Percentiles rank a stretch among this genome's conserved stretches.
Conservation (phyloP, 2,888 invertebrate species). For the Lomographa bimaculata region DNA sequence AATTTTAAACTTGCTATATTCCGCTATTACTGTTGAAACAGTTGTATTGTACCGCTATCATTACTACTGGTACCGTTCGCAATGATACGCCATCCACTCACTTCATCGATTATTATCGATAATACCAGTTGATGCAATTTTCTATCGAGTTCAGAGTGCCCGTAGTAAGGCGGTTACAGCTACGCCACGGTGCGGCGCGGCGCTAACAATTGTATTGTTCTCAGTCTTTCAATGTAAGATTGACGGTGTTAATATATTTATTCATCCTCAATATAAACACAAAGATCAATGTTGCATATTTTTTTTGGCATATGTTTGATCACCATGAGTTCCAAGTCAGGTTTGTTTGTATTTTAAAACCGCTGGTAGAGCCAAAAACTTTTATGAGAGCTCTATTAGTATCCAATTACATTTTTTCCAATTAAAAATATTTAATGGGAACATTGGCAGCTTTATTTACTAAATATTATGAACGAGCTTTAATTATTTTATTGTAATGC, state of each 20-base stretch:
- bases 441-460: no score
- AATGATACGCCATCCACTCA: slow-evolving; percentile 53
- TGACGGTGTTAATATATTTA: background rate
- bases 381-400: no score
- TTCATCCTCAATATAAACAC: no score
- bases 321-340: no score
- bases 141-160: slow-evolving; percentile 38
- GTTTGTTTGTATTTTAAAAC: no score
- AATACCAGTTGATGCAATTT: slow-evolving; percentile 53
- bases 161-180: slow-evolving; percentile 25
- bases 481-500: no score
- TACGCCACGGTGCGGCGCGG: slow-evolving; percentile 10
- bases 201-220: slow-evolving; percentile 17
- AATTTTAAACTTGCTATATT: slow-evolving; percentile 20
- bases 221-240: slow-evolving; percentile 10
- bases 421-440: no score
- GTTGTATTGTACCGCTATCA: slow-evolving; percentile 65
- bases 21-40: slow-evolving; percentile 56
- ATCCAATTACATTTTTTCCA: no score
- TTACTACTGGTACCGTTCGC: slow-evolving; percentile 66
- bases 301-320: no score
- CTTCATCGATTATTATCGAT: slow-evolving; percentile 58
- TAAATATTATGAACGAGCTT: no score
- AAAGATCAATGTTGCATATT: no score
- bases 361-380: no score